Evolutionary conservation across 64 coral and sea anemone species (phyloP), one percentile per base, ranked within the genome.

Genomic region (Stichodactyla helianthus): DNA sequence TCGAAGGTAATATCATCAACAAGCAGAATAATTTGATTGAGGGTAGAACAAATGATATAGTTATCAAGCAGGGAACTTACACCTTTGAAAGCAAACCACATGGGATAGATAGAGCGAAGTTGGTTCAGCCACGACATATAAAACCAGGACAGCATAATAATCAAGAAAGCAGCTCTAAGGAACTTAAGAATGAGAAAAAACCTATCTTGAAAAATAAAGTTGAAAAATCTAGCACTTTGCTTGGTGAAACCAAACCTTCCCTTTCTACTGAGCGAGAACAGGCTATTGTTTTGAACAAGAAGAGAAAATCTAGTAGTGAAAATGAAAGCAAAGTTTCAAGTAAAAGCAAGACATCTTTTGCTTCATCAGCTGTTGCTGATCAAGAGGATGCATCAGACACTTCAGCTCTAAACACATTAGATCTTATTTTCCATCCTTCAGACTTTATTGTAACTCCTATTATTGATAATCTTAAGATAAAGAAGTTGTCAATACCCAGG

Each of bases 381-480:
- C 44, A 52, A 50, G 78, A 54, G 19, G 10, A 81, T 52, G 53
- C 35, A 44, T 44, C 35, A 44, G 35, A 51, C 53, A 5, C 31
- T 81, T 51, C 17, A 26, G 68, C 25, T 54, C 78, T 14, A 81
- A 15, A 51, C 6, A 52, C 17, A 52, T 88, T 80, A 26, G 88
- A 87, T 84, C 61, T 97, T 10, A 89, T 90, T 59, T 95, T 82
- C 50, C 97, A 99, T 68, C 68, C 91, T 27, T 99, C 97, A n/a
- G 97, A 99, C 52, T 99, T 93, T 60, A 50, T 88, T 52, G 97
- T 99, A 4, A 86, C 90, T 50, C 90, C 97, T 52, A 99, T 99
- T 79, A 86, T 89, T 52, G 97, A 99, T 87, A 99, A 99, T 84
- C 85, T 93, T 22, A 95, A 86, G 60, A 95, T 95, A 54, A 95